Percentiles rank a stretch among this genome's conserved stretches.
These are phyloP conservation scores for Sebastes itinus DNA, from an alignment of 2,797 vertebrate species.

Conservation along the genomic window DNA sequence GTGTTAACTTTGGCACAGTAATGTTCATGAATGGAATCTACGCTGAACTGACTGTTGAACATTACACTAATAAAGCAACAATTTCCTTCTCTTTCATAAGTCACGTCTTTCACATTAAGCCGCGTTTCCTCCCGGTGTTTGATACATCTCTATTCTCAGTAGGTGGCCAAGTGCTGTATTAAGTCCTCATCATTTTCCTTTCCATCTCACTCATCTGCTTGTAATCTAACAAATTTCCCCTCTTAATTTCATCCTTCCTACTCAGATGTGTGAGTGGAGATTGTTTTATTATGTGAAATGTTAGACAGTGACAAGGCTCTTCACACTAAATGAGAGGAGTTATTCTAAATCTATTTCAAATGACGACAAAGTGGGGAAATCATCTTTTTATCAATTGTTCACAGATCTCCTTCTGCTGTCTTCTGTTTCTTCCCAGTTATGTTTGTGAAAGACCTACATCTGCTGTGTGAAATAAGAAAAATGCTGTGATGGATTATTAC, in stretches of 20 bases:
- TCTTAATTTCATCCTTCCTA: constrained; percentile 42
- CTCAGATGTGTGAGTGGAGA: constrained; percentile 31
- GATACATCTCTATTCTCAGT: constrained; percentile 33
- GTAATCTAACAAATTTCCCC: constrained; percentile 30
- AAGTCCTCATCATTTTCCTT: constrained; percentile 43
- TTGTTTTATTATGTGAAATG: constrained; percentile 36
- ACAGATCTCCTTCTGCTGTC: constrained; percentile 24
- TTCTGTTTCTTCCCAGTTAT: constrained; percentile 12
- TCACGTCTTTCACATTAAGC: constrained; percentile 45
- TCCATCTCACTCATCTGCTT: constrained; percentile 34
- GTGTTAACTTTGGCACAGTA: constrained; percentile 11
- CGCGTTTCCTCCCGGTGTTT: constrained; percentile 42
- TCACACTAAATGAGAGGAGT: constrained; percentile 17
- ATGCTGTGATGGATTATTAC: constrained; percentile 27
- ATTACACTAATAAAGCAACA: constrained; percentile 42
- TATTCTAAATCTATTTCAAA: constrained; percentile 16
- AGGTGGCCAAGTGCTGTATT: constrained; percentile 37
- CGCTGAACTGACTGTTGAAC: constrained; percentile 2
- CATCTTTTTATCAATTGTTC: constrained; percentile 7
- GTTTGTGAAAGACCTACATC: constrained; percentile 50
- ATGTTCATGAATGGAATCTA: constrained; percentile 28
- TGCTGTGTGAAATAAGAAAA: constrained; percentile 48
- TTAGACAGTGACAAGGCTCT: constrained; percentile 4
- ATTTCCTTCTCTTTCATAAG: constrained; percentile 25
- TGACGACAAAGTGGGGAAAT: neutral